Percentiles rank a stretch among this genome's conserved stretches.
Conservation (phyloP, 2,797 vertebrate genomes). For the Danio aesculapii region DNA sequence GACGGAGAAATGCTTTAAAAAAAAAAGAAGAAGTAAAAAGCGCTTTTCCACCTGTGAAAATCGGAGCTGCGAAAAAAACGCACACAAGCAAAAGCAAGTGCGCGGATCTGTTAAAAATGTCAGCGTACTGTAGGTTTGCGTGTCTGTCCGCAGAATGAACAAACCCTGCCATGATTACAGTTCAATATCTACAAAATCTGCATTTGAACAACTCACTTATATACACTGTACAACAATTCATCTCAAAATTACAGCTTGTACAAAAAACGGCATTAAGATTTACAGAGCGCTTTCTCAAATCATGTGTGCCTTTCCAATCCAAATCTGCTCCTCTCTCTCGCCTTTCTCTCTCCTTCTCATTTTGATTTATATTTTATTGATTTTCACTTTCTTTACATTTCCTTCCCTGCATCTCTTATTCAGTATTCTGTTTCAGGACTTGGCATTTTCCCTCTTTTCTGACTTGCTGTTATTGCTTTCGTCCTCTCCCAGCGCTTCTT, state of each 20-base stretch:
- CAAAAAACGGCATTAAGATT: conserved; percentile 81
- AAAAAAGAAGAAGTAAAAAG: conserved; percentile 32
- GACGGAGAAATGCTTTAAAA: conserved; percentile 20
- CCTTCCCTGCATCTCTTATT: conserved; percentile 14
- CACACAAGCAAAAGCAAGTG: conserved; percentile 1
- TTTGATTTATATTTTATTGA: conserved; percentile 20
- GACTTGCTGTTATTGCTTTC: conserved; percentile 32
- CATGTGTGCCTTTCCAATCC: conserved; percentile 10
- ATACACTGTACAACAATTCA: conserved; percentile 90
- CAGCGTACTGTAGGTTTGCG: conserved; percentile 21
- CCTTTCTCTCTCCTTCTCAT: conserved; percentile 3
- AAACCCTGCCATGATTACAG: conserved; percentile 74
- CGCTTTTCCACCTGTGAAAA: conserved; percentile 15
- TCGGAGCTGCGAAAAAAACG: neutral
- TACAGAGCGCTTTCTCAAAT: conserved; percentile 76
- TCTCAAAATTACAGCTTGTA: conserved; percentile 87
- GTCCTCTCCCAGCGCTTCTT: neutral
- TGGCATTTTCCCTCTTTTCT: conserved; percentile 28
- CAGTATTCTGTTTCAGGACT: conserved; percentile 31
- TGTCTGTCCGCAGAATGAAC: conserved; percentile 23
- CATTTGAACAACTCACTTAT: conserved; percentile 86
- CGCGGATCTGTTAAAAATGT: conserved; percentile 15
- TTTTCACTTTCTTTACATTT: conserved; percentile 11
- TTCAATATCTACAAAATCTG: conserved; percentile 92
- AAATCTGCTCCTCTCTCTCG: conserved; percentile 8